Evolutionary conservation across 2,113 vertebrate genomes (phyloP).

Genomic region (Colistium nudipinnis): DNA sequence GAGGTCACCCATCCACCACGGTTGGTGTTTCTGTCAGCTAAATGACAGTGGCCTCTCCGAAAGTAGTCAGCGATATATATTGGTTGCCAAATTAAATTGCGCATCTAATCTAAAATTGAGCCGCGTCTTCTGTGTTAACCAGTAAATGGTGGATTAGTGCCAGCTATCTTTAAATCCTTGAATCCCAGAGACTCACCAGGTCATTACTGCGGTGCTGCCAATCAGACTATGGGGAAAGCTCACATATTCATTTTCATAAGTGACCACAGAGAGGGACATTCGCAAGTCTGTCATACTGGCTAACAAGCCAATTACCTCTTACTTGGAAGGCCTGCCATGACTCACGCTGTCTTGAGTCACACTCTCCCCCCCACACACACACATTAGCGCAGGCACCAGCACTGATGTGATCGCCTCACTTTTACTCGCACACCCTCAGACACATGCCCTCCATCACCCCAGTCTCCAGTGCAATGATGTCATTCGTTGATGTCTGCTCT

Average conservation of each 20-base stretch:
- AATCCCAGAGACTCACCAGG: constrained; percentile 50
- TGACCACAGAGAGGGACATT: constrained; percentile 25
- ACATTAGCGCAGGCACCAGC: constrained; percentile 5
- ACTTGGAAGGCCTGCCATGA: constrained; percentile 62
- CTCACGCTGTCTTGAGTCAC: constrained; percentile 52
- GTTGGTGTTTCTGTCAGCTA: constrained; percentile 7
- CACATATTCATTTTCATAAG: constrained; percentile 40
- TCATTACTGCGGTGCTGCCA: constrained; percentile 53
- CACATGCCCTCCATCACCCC: constrained; percentile 35
- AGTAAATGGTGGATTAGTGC: constrained; percentile 54
- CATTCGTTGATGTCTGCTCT: constrained; percentile 56
- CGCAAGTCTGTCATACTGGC: constrained; percentile 31
- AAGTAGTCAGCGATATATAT: background rate
- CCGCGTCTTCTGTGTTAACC: constrained; percentile 55
- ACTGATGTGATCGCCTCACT: background rate
- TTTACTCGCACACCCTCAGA: constrained; percentile 8
- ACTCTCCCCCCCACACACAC: constrained; percentile 20
- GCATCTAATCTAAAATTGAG: constrained; percentile 52
- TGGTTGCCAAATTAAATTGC: no score
- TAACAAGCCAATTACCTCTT: constrained; percentile 55
- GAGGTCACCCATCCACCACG: background rate
- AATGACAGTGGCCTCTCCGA: no score
- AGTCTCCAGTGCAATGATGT: constrained; percentile 68
- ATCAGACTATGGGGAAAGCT: constrained; percentile 15
- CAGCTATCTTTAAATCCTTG: constrained; percentile 63